These are phyloP conservation scores for Plutomurus gul DNA, from an alignment of 1,140 invertebrate genomes.

Conservation along the genomic window DNA sequence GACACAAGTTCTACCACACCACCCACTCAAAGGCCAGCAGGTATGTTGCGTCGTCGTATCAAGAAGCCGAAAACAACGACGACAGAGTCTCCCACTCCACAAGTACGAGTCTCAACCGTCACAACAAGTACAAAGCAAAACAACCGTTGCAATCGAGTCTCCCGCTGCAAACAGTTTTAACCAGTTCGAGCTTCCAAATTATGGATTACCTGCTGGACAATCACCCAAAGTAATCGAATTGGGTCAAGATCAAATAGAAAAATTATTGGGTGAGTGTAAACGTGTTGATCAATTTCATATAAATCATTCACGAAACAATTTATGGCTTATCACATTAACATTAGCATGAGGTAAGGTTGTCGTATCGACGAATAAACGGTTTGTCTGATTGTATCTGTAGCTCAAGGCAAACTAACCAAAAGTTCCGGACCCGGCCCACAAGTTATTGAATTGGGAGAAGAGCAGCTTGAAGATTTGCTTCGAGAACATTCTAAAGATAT, in stretches of 20 bases:
- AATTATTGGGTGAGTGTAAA: no score
- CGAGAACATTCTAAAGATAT: neutral
- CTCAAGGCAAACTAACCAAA: neutral
- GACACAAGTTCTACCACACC: neutral
- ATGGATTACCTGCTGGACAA: neutral
- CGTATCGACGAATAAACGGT: no score
- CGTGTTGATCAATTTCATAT: no score
- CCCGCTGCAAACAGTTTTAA: neutral
- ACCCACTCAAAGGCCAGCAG: neutral
- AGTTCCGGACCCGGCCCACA: neutral
- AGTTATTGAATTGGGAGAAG: constrained; percentile 13
- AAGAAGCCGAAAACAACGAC: neutral
- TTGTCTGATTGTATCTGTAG: no score
- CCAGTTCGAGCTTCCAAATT: neutral
- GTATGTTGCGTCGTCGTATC: neutral
- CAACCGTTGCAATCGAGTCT: neutral
- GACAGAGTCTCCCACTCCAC: neutral
- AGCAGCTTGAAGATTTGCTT: neutral
- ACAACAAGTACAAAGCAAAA: neutral
- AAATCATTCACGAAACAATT: no score
- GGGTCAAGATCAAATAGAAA: neutral
- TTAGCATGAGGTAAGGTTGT: no score
- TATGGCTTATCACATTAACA: no score
- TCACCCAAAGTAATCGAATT: neutral
- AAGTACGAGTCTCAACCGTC: neutral